Conservation (phyloP, 2,113 vertebrate genomes). For the Anhinga rufa region DNA sequence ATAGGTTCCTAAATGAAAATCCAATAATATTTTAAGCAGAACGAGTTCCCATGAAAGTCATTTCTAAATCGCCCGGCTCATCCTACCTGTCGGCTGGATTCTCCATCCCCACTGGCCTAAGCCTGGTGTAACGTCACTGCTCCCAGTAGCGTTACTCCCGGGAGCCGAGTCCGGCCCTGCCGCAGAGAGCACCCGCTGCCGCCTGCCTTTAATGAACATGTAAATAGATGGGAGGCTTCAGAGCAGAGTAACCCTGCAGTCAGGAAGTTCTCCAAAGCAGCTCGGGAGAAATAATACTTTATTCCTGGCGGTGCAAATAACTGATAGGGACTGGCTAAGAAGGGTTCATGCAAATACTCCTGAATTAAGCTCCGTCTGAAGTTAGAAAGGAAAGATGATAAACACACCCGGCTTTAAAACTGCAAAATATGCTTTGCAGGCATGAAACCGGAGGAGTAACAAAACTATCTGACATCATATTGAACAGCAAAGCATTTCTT, state of each 20-base stretch:
- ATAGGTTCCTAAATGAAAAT: constrained; percentile 67
- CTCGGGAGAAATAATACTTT: constrained; percentile 60
- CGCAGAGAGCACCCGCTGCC: not conserved
- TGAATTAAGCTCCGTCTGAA: constrained; percentile 69
- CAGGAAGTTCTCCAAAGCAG: constrained; percentile 62
- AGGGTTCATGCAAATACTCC: constrained; percentile 71
- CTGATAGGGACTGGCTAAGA: constrained; percentile 64
- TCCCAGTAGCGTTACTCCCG: not conserved
- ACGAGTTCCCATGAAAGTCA: constrained; percentile 62
- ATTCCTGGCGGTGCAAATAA: constrained; percentile 55
- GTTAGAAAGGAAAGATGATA: constrained; percentile 70
- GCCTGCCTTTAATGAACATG: constrained; percentile 61
- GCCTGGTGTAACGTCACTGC: not conserved
- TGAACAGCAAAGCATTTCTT: constrained; percentile 59
- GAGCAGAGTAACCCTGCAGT: constrained; percentile 11
- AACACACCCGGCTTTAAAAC: constrained; percentile 65
- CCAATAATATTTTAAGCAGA: constrained; percentile 67
- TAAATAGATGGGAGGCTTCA: constrained; percentile 15
- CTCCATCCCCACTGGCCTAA: constrained; percentile 44
- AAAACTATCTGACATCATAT: constrained; percentile 65
- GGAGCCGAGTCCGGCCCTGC: not conserved
- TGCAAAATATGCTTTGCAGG: constrained; percentile 71
- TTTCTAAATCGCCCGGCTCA: constrained; percentile 49
- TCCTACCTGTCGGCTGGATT: constrained; percentile 63
- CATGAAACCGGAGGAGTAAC: constrained; percentile 62